Evolutionary conservation across 2,797 vertebrate species (phyloP), one percentile per base, ranked within the genome.

Genomic region (Gallinago nigripennis): DNA sequence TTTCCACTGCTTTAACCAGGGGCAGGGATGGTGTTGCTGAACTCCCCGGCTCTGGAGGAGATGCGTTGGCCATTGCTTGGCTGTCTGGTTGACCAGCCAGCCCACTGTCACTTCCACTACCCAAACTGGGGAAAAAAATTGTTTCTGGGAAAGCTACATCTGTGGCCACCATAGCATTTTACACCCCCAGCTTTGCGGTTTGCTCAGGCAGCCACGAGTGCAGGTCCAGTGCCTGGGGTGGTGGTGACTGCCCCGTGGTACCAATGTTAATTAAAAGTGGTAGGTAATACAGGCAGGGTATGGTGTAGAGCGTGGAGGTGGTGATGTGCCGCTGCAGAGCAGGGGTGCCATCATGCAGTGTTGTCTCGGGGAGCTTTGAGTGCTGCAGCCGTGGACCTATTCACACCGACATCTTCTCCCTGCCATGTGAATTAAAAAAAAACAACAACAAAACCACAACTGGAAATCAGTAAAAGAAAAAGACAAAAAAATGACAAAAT

Each of bases 271-370:
- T 61, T 10, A 35, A 21, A 54, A 80, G 33, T 1, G 0, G 4
- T 35, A 8, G 69, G 43, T 63, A 2, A 8, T 20, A 4, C 2
- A 8, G 8, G 1, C 8, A 7, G 21, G 16, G n/a, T 57, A 2
- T 1, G 3, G 27, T 9, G 16, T 12, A 9, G 27, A 10, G 23
- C 20, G 0, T 25, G 66, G 37, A 48, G 23, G 20, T n/a, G 28
- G 13, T 0, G 4, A 10, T 2, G 2, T 23, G 53, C 65, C 17
- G 4, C 51, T 53, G 16, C 28, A 69, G 71, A 79, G 60, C 46
- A 46, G 51, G 46, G 79, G 21, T 45, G 39, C 6, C 0, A 1
- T 66, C 19, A 6, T 2, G 1, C 0, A 0, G 10, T 24, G 8
- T 33, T 64, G 35, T 37, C 16, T 8, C 4, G 0, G 25, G 13